phyloP scores from a whole-genome alignment of 2,888 invertebrate genomes.

The Polyommatus iphigenia region DNA sequence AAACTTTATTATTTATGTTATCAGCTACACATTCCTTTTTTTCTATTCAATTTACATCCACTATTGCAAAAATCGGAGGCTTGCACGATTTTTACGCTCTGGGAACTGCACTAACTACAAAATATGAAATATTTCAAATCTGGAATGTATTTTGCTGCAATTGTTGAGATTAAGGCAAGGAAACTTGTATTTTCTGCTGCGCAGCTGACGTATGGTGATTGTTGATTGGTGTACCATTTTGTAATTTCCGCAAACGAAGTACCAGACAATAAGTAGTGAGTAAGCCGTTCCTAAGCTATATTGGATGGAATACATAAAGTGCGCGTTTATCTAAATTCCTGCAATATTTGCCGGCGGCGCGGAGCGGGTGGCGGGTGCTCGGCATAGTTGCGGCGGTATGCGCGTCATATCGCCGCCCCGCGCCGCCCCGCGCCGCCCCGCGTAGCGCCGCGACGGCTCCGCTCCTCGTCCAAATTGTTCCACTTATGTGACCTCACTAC shows the following conservation, averaged over 20 bases:
- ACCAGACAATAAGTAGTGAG: background rate
- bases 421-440: no score
- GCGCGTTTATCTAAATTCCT: background rate
- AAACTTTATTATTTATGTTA: no score
- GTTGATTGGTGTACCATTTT: no score
- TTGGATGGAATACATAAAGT: background rate
- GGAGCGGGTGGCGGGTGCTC: background rate
- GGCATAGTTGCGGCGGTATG: background rate
- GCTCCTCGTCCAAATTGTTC: background rate
- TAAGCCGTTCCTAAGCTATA: background rate
- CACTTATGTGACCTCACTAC: slow-evolving; percentile 2
- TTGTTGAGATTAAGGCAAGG: background rate
- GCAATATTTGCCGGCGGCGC: background rate
- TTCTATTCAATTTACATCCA: no score
- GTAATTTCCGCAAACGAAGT: background rate
- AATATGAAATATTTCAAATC: background rate
- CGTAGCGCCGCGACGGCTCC: background rate
- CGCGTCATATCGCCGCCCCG: background rate
- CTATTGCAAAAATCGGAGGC: no score
- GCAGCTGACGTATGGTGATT: background rate
- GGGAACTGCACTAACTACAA: no score
- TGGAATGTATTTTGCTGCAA: background rate
- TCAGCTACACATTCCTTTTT: no score
- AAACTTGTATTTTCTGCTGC: background rate
- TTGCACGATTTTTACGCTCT: no score